Base-by-base conservation (phyloP, 2,113 vertebrate species). In the Prunella fulvescens region DNA sequence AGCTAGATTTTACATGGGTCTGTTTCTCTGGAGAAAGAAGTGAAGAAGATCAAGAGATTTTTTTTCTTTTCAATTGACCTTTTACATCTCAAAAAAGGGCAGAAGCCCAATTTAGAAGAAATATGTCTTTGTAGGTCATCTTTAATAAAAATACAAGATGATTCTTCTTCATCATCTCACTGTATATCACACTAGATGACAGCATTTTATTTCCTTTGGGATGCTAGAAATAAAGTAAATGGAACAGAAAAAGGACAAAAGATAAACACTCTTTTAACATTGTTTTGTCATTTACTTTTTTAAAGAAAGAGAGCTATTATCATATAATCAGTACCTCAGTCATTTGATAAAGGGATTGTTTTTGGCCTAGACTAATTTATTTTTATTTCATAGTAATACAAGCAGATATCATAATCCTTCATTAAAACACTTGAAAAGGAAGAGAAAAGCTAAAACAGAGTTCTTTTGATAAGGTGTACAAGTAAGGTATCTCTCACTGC, bases 201-300 rank as follows among this genome's bases (percentile, higher is more conserved):
- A 94, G 78, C 23, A 85, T 78, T 94, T 83, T 81, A 82, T 91
- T 95, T 96, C 90, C 73, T 92, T 74, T 90, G 81, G 81, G 86
- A 94, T 61, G 39, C 48, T 5, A 69, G 92, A 94, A 92, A 87
- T 95, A 94, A 97, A 96, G 81, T 72, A 93, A 88, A 93, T 76
- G 74, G 80, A 97, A 96, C 91, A 96, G 92, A 94, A 96, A 81
- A 86, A 95, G 81, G 92, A 81, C 88, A 95, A 73, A 62, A 58
- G 60, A 95, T 82, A 96, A 93, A 96, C 80, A 85, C 14, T 50
- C 65, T 80, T 60, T 42, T 79, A 94, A 86, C 53, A 81, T 10
- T n/a, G 8, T 65, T 80, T 91, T 72, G 22, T 33, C 26, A 0
- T 45, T 44, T 31, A 1, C 2, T 50, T 47, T 81, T 88, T 58